Percentiles rank a stretch among this genome's conserved stretches.
These are phyloP conservation scores for Onchidella celtica DNA, from an alignment of 2,888 invertebrate species.

Conservation along the genomic window DNA sequence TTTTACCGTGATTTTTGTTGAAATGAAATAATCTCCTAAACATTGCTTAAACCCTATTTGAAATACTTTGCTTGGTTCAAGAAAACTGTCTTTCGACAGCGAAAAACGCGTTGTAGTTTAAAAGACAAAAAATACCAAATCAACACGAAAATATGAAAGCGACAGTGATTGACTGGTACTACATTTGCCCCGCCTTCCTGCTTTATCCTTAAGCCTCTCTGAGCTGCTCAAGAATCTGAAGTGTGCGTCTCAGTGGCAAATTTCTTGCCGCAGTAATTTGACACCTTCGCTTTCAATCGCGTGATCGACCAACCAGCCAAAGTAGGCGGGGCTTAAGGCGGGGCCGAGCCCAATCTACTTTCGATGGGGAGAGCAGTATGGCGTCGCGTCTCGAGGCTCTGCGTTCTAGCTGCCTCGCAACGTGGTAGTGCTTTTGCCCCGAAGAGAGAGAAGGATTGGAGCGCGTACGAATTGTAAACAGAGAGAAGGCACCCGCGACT, in stretches of 20 bases:
- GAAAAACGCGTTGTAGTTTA: too few relatives aligned
- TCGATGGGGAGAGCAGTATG: background rate
- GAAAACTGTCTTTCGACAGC: too few relatives aligned
- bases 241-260: background rate
- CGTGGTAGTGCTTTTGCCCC: background rate
- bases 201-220: too few relatives aligned
- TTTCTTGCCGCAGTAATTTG: constrained; percentile 3
- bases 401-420: background rate
- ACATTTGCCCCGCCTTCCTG: background rate
- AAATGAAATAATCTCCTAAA: too few relatives aligned
- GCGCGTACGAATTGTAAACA: background rate
- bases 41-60: too few relatives aligned
- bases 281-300: background rate
- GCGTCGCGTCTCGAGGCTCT: background rate
- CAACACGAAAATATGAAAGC: too few relatives aligned
- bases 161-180: background rate
- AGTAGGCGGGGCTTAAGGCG: background rate
- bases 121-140: too few relatives aligned
- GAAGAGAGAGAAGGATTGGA: background rate
- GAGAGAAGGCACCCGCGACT: background rate
- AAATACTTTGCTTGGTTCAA: too few relatives aligned
- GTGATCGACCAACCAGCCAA: constrained; percentile 8
- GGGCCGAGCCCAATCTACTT: background rate
- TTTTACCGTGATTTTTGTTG: too few relatives aligned
- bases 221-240: background rate